Evolutionary conservation across 2,113 vertebrate species (phyloP), one percentile per base, ranked within the genome.

Genomic region (Tachuris rubrigastra): DNA sequence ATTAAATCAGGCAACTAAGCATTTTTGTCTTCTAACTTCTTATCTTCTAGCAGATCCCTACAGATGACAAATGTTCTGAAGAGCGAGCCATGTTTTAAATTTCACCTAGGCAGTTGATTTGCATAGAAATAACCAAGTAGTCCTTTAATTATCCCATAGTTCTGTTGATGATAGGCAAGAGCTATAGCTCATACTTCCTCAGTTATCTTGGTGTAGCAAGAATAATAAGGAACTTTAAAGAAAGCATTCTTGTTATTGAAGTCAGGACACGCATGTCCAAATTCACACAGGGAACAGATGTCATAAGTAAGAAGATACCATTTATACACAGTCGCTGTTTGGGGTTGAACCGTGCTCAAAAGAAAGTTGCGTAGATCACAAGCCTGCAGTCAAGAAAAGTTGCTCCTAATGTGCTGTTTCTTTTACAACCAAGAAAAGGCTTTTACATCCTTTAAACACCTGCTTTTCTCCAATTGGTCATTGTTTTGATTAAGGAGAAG

Each of bases 231-330:
- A 94, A 87, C 60, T 74, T 50, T 1, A 72, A 97, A 91, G 81
- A 89, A 94, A 94, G 56, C 89, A 24, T 73, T 94, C 95, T 94
- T 96, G 53, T 97, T 96, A n/a, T 73, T 94, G 90, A 87, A 96
- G 96, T 94, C 96, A 95, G 69, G 86, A 44, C 73, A 87, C 3
- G 20, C 92, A 82, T 96, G 85, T 96, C 95, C 1, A 53, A 92
- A 75, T 87, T 95, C 96, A 95, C 93, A 62, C 90, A 93, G 93
- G 83, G 96, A 92, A 11, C 92, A 96, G 96, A 95, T 97, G 93
- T 87, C 73, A 30, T 67, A 62, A 95, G 95, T 69, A 97, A 95
- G 95, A 85, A 55, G 96, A 96, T 49, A 93, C 30, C 66, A 44
- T 90, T 92, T 90, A 73, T 67, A 77, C 52, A 19, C 90, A 81